Base-by-base conservation (phyloP, 2,797 vertebrate genomes). In the Eulemur rubriventer region DNA sequence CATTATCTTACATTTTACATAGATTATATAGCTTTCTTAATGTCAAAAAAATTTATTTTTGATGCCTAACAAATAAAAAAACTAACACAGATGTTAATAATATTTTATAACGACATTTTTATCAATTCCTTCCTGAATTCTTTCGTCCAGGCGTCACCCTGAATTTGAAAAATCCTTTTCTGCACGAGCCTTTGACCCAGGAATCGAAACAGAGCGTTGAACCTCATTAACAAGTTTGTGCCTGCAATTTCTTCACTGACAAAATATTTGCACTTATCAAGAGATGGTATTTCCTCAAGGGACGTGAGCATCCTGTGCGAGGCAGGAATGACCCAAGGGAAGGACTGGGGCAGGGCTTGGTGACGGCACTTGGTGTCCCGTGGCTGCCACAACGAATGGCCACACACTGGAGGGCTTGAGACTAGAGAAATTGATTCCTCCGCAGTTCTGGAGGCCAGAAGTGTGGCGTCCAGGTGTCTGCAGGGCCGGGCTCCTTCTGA, bases 201-300 rank as follows among this genome's bases (percentile, higher is more conserved):
- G 93, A 50, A 22, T 11, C 6, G 67, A 30, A 46, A 67, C 28
- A 46, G 65, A 30, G 65, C 57, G 1, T 7, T 46, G 92, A 65
- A 50, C 85, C 95, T 92, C 89, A n/a, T 59, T 82, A 65, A 65
- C n/a, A 20, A 94, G 81, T 18, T 26, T 0, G 55, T 82, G 65
- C 55, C 82, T 46, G 61, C 28, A 18, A 0, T 4, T 41, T 57
- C 55, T 61, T 86, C 43, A 18, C 84, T 38, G 50, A 20, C 48
- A 46, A 55, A 82, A 43, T 26, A 75, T 67, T 20, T 65, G 79
- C 73, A 26, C 81, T 97, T 89, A 94, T 73, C 93, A 52, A 84
- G 81, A 90, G 50, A 69, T 73, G 82, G 93, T 50, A 73, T 93
- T 95, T 95, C 95, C 93, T 90, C 63, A 14, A 83, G 87, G 76